phyloP scores from a whole-genome alignment of 2,888 invertebrate genomes.

The Coremacera marginata region DNA sequence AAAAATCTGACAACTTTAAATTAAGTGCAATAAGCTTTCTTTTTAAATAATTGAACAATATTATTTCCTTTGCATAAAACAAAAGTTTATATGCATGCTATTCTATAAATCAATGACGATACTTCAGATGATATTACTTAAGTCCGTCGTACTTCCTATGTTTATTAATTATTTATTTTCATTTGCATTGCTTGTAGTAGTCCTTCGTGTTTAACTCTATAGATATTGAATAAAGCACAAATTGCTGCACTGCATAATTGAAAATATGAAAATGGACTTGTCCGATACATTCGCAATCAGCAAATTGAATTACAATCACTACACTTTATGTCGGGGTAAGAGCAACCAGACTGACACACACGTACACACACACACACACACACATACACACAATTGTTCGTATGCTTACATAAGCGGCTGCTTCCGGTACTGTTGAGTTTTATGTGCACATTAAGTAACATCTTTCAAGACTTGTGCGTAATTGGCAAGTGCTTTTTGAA shows the following conservation, averaged over 20 bases:
- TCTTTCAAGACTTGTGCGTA: background rate
- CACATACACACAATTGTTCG: background rate
- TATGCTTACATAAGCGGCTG: background rate
- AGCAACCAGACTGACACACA: background rate
- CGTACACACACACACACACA: background rate
- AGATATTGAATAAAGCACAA: background rate
- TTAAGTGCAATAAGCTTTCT: no score
- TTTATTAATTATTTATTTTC: no score
- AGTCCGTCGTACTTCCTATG: no score
- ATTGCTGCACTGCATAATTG: constrained; percentile 21
- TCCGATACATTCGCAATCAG: constrained; percentile 2
- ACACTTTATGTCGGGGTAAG: background rate
- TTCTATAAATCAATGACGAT: no score
- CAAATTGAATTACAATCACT: constrained; percentile 15
- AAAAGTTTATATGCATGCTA: no score
- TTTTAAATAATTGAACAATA: no score
- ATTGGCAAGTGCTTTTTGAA: background rate
- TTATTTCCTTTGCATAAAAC: no score
- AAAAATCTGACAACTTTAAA: no score
- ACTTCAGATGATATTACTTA: no score
- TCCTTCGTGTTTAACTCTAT: background rate
- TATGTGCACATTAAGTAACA: background rate
- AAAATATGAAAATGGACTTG: constrained; percentile 25
- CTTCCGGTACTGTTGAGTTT: no score
- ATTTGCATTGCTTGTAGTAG: constrained; percentile 23